Base-by-base conservation (phyloP, 2,113 vertebrate genomes). In the Propithecus coquereli region DNA sequence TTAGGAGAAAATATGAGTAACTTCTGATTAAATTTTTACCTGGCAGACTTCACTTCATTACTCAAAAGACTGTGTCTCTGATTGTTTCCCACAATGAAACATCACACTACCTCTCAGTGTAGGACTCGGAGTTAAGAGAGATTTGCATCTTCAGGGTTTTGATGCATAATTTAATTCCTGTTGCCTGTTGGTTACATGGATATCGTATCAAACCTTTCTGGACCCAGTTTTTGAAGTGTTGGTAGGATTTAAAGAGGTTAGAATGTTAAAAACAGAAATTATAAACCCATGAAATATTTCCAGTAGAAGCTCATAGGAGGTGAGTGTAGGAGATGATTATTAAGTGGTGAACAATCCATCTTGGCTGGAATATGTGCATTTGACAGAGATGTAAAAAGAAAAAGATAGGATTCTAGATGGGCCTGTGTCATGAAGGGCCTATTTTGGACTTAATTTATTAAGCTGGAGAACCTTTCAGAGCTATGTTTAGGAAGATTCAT, bases 11-110 rank as follows among this genome's bases (percentile, higher is more conserved):
- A 95, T 84, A 94, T 87, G 93, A 93, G 71, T 94, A 94, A 92
- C 80, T 96, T 96, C 22, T 96, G 92, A 96, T 97, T 95, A 90
- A 74, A 85, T 94, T 87, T 93, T 81, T 97, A 95, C 94, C 96
- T 97, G 84, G 80, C 84, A 96, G 52, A 90, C 52, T 91, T 94
- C 43, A 73, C 47, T 94, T 93, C 65, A 95, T 73, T 85, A 88
- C 66, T 83, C 66, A 76, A 37, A 92, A 90, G 84, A 45, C 90
- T 20, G 8, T 74, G 17, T 71, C 20, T 85, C 54, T 95, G 57
- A 87, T 68, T 81, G 52, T 96, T 95, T 86, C 54, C 40, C 54
- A 84, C 57, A 81, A 68, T 92, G 63, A 85, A 87, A 81, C 14
- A 87, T 37, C 45, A 82, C 4, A 22, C 10, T 2, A 47, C 4